phyloP scores from a whole-genome alignment of 2,797 vertebrate genomes.

The Tauraco hartlaubi region DNA sequence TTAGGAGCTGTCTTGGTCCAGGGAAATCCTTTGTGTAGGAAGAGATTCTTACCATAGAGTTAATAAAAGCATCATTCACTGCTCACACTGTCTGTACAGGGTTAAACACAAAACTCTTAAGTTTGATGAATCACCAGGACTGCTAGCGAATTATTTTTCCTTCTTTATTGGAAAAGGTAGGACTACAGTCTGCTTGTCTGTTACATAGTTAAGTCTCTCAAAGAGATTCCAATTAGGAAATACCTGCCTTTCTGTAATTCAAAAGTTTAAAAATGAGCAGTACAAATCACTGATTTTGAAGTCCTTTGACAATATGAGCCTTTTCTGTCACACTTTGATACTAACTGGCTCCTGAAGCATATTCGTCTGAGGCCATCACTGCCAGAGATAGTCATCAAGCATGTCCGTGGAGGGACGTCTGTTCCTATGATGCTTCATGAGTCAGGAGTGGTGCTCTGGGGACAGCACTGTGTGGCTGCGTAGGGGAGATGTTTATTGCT shows the following conservation, averaged over 20 bases:
- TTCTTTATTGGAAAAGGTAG: background rate
- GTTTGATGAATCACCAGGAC: background rate
- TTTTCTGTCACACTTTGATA: background rate
- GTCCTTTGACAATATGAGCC: background rate
- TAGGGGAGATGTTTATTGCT: background rate
- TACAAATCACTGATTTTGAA: background rate
- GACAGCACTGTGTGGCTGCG: background rate
- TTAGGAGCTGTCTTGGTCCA: background rate
- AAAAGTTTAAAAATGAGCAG: background rate
- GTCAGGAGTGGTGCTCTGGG: background rate
- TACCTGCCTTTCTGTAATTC: background rate
- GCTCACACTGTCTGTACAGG: background rate
- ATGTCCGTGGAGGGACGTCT: background rate
- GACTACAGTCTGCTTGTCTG: background rate
- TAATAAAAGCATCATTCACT: background rate
- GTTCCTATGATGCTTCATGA: background rate
- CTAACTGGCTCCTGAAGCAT: background rate
- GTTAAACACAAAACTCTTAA: background rate
- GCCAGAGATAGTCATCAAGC: background rate
- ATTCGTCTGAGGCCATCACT: background rate
- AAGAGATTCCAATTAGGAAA: background rate
- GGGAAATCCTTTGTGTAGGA: background rate
- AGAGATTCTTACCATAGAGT: background rate
- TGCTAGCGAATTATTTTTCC: background rate
- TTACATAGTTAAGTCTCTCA: background rate